phyloP scores from a whole-genome alignment of 2,888 invertebrate species.

The Acanthosoma haemorrhoidale region DNA sequence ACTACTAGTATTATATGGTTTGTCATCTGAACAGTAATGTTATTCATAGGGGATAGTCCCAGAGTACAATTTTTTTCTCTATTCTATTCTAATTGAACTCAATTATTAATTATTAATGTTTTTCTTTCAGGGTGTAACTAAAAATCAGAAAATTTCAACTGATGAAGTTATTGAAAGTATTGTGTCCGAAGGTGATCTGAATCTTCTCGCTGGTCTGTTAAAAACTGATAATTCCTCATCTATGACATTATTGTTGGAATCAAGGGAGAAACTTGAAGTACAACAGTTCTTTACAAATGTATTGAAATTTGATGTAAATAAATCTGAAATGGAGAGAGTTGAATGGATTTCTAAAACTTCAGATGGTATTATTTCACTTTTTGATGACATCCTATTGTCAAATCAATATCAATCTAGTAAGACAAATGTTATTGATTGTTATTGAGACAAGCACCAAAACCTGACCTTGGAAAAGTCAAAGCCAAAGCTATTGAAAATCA shows the following conservation, averaged over 20 bases:
- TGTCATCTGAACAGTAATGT: no score
- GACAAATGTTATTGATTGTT: constrained; percentile 65
- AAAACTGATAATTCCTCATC: constrained; percentile 47
- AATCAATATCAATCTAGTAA: constrained; percentile 51
- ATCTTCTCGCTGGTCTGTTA: constrained; percentile 59
- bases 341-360: constrained; percentile 63
- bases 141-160: not conserved
- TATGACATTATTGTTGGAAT: constrained; percentile 7
- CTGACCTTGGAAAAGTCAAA: no score
- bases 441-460: no score
- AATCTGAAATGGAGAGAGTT: constrained; percentile 55
- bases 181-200: constrained; percentile 57
- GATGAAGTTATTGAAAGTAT: constrained; percentile 59
- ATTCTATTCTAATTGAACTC: no score
- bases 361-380: constrained; percentile 61
- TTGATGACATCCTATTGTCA: constrained; percentile 67
- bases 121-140: not conserved
- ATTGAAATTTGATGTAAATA: constrained; percentile 56
- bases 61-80: no score
- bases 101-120: no score
- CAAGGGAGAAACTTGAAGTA: constrained; percentile 56
- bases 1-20: no score
- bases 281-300: constrained; percentile 54
- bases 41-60: no score
- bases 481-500: no score